Percentiles rank a stretch among this genome's conserved stretches.
Conservation (phyloP, 2,888 invertebrate species). For the Lycia hirtaria region DNA sequence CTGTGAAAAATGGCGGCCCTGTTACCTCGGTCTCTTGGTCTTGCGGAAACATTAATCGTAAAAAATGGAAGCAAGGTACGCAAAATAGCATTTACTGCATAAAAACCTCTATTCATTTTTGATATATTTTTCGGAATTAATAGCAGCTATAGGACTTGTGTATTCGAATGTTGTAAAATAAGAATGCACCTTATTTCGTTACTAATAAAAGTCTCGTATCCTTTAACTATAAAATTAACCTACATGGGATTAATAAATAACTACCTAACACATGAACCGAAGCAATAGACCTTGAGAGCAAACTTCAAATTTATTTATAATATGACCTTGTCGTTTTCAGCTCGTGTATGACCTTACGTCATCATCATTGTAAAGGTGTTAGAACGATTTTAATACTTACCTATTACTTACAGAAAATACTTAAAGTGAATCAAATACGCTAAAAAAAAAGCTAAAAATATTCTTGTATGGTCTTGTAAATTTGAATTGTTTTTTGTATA, state of each 20-base stretch:
- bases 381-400: not conserved
- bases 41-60: constrained; percentile 89
- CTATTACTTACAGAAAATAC: constrained; percentile 5
- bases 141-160: not conserved
- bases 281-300: constrained; percentile 42
- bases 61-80: constrained; percentile 91
- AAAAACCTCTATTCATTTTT: not conserved
- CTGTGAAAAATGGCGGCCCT: constrained; percentile 93
- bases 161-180: constrained; percentile 8
- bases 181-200: not conserved
- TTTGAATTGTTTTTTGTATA: no score
- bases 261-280: constrained; percentile 7
- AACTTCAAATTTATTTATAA: constrained; percentile 65
- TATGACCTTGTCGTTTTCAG: constrained; percentile 78
- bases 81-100: constrained; percentile 15
- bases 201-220: not conserved
- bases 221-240: not conserved
- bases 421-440: constrained; percentile 1
- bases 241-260: not conserved
- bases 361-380: constrained; percentile 40
- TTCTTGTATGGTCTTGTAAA: no score
- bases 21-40: constrained; percentile 89
- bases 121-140: not conserved
- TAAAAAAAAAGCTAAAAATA: not conserved
- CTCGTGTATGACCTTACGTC: constrained; percentile 76